A percentile compares a stretch with the other conserved stretches of the same genome.
phyloP scores from a whole-genome alignment of 2,113 vertebrate genomes.

The Podarcis raffonei region DNA sequence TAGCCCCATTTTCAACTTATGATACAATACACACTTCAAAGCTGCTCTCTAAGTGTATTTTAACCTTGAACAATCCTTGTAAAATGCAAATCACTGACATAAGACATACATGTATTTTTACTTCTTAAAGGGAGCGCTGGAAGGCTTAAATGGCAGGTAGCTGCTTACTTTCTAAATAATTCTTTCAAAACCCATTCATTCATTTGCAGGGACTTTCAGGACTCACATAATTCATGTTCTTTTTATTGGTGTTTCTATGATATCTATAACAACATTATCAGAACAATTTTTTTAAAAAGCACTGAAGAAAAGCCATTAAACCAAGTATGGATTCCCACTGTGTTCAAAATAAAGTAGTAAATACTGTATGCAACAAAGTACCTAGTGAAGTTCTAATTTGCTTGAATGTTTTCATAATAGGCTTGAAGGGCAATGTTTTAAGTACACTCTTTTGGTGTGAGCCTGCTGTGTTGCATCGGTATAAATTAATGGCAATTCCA shows the following conservation, averaged over 20 bases:
- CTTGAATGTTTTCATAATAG: not conserved
- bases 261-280: not conserved
- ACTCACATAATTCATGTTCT: not conserved
- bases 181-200: slow-evolving; percentile 30
- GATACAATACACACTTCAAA: not conserved
- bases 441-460: not conserved
- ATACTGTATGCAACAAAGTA: not conserved
- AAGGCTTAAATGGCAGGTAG: slow-evolving; percentile 10
- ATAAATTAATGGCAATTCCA: slow-evolving; percentile 18
- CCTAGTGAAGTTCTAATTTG: not conserved
- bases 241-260: not conserved
- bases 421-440: not conserved
- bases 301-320: slow-evolving; percentile 4
- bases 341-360: not conserved
- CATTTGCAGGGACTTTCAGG: not conserved
- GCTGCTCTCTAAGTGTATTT: not conserved
- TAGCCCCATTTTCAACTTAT: not conserved
- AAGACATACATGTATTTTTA: slow-evolving; percentile 34
- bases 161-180: slow-evolving; percentile 8
- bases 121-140: slow-evolving; percentile 3
- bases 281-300: not conserved
- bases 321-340: not conserved
- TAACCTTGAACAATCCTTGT: slow-evolving; percentile 32
- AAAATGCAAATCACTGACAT: slow-evolving; percentile 1
- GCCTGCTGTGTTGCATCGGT: not conserved